Evolutionary conservation across 1,140 invertebrate species (phyloP), one percentile per base, ranked within the genome.

Genomic region (Tigriopus japonicus): DNA sequence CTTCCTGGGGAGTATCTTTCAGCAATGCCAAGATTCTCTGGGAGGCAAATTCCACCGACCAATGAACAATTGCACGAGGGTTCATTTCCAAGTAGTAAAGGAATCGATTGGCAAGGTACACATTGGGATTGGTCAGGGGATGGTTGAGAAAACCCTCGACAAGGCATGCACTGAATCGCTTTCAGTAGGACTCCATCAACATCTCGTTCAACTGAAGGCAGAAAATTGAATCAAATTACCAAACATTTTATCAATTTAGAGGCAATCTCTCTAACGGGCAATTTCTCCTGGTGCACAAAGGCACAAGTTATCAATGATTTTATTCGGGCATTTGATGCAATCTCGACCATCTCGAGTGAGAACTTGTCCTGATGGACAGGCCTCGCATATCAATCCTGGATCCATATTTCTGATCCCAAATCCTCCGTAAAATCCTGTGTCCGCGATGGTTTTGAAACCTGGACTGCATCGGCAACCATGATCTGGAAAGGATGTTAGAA

Each of bases 191-290:
- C 13, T 17, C 55, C 55, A 42, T 40, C 40, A 5, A 41, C 40
- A 41, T 58, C 41, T 23, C 55, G 13, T 40, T 58, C 55, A 14
- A 58, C 55, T 58, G 41, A 58, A 42, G 42, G 17, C 12, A 56
- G n/a, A 17, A 10, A 12, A 10, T 15, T 15, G 10, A 53, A 53
- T 12, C 10, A n/a, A 53, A 17, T 9, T 12, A 12, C 19, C 21
- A 12, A 53, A n/a, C n/a, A n/a, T n/a, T n/a, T 35, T 40, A 55
- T 53, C n/a, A 15, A 55, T 55, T 49, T 17, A 49, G n/a, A 15
- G 10, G 45, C 2, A 17, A 49, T 17, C 6, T 21, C 21, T 49
- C n/a, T 49, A 5, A 49, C 45, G n/a, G n/a, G 21, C n/a, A 49
- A 49, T 49, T 17, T 49, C n/a, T 21, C 21, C 21, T 2, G 12